phyloP scores from a whole-genome alignment of 2,113 vertebrate species.

The Tautogolabrus adspersus region DNA sequence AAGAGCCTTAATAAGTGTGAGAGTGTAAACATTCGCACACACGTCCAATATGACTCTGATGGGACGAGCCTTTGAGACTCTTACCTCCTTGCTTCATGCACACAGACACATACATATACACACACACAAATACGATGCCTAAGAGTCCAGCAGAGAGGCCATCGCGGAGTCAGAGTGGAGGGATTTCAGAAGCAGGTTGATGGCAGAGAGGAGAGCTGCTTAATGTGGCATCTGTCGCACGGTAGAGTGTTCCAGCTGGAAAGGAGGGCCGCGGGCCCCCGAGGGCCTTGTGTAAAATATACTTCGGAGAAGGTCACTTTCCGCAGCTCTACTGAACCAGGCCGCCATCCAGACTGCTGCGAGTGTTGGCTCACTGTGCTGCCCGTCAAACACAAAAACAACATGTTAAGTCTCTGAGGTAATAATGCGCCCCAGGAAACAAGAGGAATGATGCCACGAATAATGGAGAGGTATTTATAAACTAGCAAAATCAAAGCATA shows the following conservation, averaged over 20 bases:
- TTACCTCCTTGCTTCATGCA: slow-evolving; percentile 30
- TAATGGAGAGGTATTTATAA: slow-evolving; percentile 7
- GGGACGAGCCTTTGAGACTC: slow-evolving; percentile 37
- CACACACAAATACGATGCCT: slow-evolving; percentile 17
- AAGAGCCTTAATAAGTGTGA: slow-evolving; percentile 42
- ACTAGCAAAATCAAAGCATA: not conserved
- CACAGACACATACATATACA: slow-evolving; percentile 30
- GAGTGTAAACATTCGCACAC: slow-evolving; percentile 42
- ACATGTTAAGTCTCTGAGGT: slow-evolving; percentile 32
- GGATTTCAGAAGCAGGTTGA: slow-evolving; percentile 61
- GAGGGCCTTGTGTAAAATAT: slow-evolving; percentile 59
- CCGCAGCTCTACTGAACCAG: slow-evolving; percentile 41
- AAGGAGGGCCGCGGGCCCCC: slow-evolving; percentile 37
- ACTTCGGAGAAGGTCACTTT: slow-evolving; percentile 74
- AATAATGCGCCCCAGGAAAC: slow-evolving; percentile 15
- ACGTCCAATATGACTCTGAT: slow-evolving; percentile 19
- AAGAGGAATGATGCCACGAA: not conserved
- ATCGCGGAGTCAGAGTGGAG: slow-evolving; percentile 46
- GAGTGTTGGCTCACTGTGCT: slow-evolving; percentile 15
- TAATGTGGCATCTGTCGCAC: slow-evolving; percentile 77
- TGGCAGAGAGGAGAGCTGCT: slow-evolving; percentile 42
- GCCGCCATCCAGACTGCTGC: slow-evolving; percentile 39
- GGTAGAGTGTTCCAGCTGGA: slow-evolving; percentile 71
- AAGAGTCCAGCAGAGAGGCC: slow-evolving; percentile 43
- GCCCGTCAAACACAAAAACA: slow-evolving; percentile 40